Conservation (phyloP, 1,140 invertebrate genomes). For the Micrasema longulum region DNA sequence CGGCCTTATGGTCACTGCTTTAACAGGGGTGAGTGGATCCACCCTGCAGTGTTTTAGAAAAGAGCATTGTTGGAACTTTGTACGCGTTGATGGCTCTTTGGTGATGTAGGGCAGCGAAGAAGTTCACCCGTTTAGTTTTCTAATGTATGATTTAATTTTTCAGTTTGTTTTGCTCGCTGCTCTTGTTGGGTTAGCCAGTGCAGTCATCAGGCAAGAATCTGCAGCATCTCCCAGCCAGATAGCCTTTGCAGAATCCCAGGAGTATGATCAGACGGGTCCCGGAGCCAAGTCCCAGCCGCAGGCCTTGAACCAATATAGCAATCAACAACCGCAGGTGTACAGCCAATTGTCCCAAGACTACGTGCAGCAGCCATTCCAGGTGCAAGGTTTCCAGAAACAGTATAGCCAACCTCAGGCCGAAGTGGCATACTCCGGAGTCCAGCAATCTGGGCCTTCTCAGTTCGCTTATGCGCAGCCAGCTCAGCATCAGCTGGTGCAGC, state of each 20-base stretch:
- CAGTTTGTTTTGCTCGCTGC: constrained; percentile 43
- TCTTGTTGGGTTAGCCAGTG: constrained; percentile 11
- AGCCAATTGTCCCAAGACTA: constrained; percentile 12
- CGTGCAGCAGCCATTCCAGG: neutral
- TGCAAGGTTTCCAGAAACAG: neutral
- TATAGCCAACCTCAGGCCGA: neutral
- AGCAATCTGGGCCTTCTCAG: neutral
- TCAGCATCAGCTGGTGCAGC: constrained; percentile 7
- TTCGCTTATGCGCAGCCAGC: neutral
- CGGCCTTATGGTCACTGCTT: no score
- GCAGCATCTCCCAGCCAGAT: constrained; percentile 61
- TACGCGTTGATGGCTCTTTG: no score
- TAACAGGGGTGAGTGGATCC: no score
- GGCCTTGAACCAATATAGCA: constrained; percentile 15
- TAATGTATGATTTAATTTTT: neutral
- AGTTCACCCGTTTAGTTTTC: no score
- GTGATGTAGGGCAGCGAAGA: no score
- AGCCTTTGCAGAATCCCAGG: constrained; percentile 63
- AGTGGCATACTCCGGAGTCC: constrained; percentile 4
- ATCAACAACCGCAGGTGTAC: constrained; percentile 32
- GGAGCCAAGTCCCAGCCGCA: constrained; percentile 54
- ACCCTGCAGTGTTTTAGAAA: no score
- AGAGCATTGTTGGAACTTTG: no score
- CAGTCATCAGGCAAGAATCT: constrained; percentile 47
- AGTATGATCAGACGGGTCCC: constrained; percentile 65